phyloP scores from a whole-genome alignment of 1,140 invertebrate genomes.

The Dendroctonus valens region DNA sequence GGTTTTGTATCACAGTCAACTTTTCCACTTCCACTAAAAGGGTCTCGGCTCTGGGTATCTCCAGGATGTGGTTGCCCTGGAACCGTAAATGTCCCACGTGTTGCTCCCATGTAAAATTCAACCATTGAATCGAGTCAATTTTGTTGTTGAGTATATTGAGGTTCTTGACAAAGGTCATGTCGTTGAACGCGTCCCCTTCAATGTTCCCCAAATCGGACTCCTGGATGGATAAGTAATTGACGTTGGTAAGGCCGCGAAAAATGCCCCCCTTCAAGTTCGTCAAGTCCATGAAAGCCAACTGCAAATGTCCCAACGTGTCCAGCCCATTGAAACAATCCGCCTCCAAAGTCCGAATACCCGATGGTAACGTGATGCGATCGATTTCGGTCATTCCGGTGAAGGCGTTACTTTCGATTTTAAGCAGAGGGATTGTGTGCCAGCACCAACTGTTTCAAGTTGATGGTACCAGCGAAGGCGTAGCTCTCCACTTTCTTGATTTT shows the following conservation, averaged over 20 bases:
- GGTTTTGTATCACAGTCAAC: slow-evolving; percentile 69
- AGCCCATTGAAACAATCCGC: slow-evolving; percentile 77
- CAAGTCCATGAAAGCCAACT: slow-evolving; percentile 79
- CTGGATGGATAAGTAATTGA: slow-evolving; percentile 70
- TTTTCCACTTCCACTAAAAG: slow-evolving; percentile 65
- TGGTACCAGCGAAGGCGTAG: slow-evolving; percentile 79
- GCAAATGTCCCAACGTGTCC: slow-evolving; percentile 72
- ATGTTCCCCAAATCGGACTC: slow-evolving; percentile 78
- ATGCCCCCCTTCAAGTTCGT: slow-evolving; percentile 66
- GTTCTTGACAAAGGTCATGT: slow-evolving; percentile 64
- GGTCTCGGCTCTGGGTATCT: slow-evolving; percentile 64
- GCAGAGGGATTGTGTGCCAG: slow-evolving; percentile 75
- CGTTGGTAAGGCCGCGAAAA: slow-evolving; percentile 72
- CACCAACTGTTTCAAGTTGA: slow-evolving; percentile 72
- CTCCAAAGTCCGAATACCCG: slow-evolving; percentile 71
- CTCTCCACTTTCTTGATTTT: slow-evolving; percentile 74
- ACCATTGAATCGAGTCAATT: slow-evolving; percentile 73
- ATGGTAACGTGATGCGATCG: slow-evolving; percentile 70
- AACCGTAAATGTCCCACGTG: slow-evolving; percentile 67
- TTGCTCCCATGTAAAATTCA: slow-evolving; percentile 66
- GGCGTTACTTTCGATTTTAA: slow-evolving; percentile 69
- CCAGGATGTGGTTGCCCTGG: slow-evolving; percentile 78
- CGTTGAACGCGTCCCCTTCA: slow-evolving; percentile 68
- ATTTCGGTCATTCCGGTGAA: slow-evolving; percentile 80
- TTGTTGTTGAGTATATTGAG: slow-evolving; percentile 80